These are phyloP conservation scores for Caenorhabditis remanei DNA, from an alignment of 1,140 invertebrate species.

Conservation along the genomic window DNA sequence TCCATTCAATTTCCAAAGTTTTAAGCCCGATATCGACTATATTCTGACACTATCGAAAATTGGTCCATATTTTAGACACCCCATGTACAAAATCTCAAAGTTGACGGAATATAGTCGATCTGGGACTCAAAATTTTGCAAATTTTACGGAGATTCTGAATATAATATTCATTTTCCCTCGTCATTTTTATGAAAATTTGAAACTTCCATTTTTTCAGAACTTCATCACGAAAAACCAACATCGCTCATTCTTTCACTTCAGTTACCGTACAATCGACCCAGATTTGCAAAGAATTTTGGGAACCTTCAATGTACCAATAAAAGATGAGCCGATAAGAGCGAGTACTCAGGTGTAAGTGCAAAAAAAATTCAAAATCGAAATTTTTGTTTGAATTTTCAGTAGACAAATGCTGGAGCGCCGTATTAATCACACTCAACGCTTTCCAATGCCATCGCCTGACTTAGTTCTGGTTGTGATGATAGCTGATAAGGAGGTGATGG, in stretches of 20 bases:
- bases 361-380: neutral
- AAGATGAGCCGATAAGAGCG: slow-evolving; percentile 9
- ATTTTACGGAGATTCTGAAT: neutral
- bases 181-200: neutral
- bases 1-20: neutral
- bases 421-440: slow-evolving; percentile 17
- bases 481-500: slow-evolving; percentile 32
- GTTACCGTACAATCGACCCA: neutral
- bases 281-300: neutral
- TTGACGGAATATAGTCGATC: neutral
- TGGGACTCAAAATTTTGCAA: neutral
- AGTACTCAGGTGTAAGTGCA: neutral
- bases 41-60: neutral
- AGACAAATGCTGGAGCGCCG: neutral
- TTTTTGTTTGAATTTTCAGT: neutral
- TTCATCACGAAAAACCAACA: slow-evolving; percentile 12
- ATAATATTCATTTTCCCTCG: neutral
- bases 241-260: slow-evolving; percentile 23
- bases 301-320: neutral
- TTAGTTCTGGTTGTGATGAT: slow-evolving; percentile 1
- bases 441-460: neutral
- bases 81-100: neutral
- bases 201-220: slow-evolving; percentile 33
- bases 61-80: neutral
- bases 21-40: neutral